phyloP scores from a whole-genome alignment of 2,113 vertebrate genomes.

The Sclerurus mexicanus region DNA sequence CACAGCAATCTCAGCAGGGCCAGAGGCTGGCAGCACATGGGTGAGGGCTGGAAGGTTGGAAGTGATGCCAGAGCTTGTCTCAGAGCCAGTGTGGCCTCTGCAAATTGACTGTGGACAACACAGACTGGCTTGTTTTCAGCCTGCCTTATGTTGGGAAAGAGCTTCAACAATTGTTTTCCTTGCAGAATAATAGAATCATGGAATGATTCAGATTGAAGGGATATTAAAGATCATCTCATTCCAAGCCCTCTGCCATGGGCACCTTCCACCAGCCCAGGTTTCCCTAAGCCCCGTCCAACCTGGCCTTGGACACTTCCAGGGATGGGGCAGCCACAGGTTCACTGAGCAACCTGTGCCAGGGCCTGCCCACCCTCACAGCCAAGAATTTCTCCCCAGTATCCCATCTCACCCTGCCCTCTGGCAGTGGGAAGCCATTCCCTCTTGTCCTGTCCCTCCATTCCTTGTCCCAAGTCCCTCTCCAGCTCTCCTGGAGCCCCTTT shows the following conservation, averaged over 20 bases:
- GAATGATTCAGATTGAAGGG: background rate
- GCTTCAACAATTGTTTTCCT: background rate
- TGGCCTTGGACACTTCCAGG: background rate
- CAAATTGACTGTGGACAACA: accelerated
- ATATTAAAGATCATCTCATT: accelerated
- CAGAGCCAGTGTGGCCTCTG: background rate
- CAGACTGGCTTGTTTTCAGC: accelerated
- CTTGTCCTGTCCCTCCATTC: background rate
- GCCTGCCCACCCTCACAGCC: accelerated
- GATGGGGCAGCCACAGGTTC: background rate
- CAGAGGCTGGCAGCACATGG: background rate
- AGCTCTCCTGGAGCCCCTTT: background rate
- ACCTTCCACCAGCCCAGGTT: accelerated
- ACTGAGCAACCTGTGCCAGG: background rate
- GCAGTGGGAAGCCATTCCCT: background rate
- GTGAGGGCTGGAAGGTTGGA: background rate
- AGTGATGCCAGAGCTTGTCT: background rate
- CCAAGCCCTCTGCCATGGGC: too few species aligned
- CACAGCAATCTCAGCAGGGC: background rate
- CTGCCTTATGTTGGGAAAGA: too few species aligned
- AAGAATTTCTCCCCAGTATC: background rate
- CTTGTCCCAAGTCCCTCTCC: background rate
- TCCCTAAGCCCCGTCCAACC: accelerated
- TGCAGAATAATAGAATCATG: too few species aligned
- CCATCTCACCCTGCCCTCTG: background rate